Evolutionary conservation across 2,888 invertebrate species (phyloP), one percentile per base, ranked within the genome.

Genomic region (Temnothorax rugatulus): DNA sequence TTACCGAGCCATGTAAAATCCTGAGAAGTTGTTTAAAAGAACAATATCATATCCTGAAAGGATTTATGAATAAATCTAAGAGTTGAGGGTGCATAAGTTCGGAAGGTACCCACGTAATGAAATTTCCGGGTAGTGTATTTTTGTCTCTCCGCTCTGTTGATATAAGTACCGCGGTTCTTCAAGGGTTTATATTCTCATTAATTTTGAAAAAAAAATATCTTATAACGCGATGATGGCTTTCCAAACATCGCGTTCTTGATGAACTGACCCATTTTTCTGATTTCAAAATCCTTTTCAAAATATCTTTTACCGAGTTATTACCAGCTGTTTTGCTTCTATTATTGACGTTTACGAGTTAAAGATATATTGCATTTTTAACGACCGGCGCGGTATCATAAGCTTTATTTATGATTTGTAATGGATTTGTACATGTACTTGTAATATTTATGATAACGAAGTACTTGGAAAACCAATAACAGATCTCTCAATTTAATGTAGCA

Each of bases 361-460:
- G 52, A 76, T 54, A 68, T 68, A 77, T 68, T 54, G 15, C 41
- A 11, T 66, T 41, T 64, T 76, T 64, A 29, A 68, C 3, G 15
- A 68, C 4, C 29, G 25, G n/a, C 8, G 13, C 8, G 13, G 9
- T 66, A 41, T 54, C 8, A 44, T 5, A 5, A 76, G 13, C 13
- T 77, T 54, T 41, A 76, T 76, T 76, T 77, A 77, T 11, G 38
- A 76, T 75, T 75, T 7, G 7, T 7, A 41, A 64, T 13, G 38
- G 8, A 52, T 64, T 41, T 64, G 29, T 29, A 5, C 41, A 9
- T 41, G 13, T 41, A 41, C 7, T 1, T 21, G 41, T 34, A 38
- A 63, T 7, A 63, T 50, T 63, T 63, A 9, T 34, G 34, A 34
- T 18, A 52, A 34, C 34, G 13, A 11, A 4, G 15, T 25, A 4